phyloP scores from a whole-genome alignment of 1,140 invertebrate genomes.

The Drosophila burlai region DNA sequence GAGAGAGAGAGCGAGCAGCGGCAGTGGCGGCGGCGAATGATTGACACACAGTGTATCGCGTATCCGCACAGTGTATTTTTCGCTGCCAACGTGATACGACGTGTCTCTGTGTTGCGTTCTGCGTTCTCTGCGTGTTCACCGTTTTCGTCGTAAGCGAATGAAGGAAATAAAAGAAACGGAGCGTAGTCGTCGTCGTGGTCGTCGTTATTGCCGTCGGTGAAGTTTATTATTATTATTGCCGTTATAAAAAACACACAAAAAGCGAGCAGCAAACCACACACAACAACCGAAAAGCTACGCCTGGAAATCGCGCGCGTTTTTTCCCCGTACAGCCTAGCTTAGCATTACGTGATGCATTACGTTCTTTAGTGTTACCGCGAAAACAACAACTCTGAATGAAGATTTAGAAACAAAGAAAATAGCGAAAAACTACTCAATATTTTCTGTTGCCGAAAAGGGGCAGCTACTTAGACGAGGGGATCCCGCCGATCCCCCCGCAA shows the following conservation, averaged over 20 bases:
- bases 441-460: slow-evolving; percentile 18
- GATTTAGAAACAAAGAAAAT: slow-evolving; percentile 7
- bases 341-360: slow-evolving; percentile 19
- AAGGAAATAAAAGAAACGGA: slow-evolving; percentile 25
- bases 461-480: slow-evolving; percentile 45
- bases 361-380: slow-evolving; percentile 14
- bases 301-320: slow-evolving; percentile 45
- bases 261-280: slow-evolving; percentile 28
- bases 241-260: slow-evolving; percentile 34
- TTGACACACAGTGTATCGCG: slow-evolving; percentile 64
- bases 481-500: slow-evolving; percentile 45
- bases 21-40: slow-evolving; percentile 64
- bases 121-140: slow-evolving; percentile 49
- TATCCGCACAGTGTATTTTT: slow-evolving; percentile 82
- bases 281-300: slow-evolving; percentile 33
- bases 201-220: slow-evolving; percentile 58
- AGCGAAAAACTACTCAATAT: slow-evolving; percentile 10
- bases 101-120: slow-evolving; percentile 66
- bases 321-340: slow-evolving; percentile 20
- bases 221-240: slow-evolving; percentile 64
- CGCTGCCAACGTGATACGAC: slow-evolving; percentile 85
- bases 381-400: background rate
- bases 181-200: slow-evolving; percentile 27
- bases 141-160: slow-evolving; percentile 46
- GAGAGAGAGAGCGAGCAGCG: slow-evolving; percentile 33